Conservation (phyloP, 2,113 vertebrate species). For the Porphyrio hochstetteri region DNA sequence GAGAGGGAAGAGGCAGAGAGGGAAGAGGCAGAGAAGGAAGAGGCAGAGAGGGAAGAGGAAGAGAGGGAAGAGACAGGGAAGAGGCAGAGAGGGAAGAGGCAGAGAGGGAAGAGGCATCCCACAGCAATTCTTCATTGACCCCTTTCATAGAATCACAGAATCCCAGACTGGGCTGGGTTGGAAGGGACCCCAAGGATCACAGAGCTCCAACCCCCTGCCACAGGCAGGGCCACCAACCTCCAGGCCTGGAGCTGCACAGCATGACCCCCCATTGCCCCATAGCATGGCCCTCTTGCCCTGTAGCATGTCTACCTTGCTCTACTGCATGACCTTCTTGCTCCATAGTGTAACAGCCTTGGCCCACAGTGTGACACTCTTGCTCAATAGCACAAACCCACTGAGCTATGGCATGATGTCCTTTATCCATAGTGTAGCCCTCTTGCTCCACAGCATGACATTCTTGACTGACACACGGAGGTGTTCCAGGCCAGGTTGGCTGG, state of each 20-base stretch:
- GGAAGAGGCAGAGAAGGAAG: not conserved
- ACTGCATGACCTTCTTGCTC: not conserved
- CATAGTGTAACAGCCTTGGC: not conserved
- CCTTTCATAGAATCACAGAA: not conserved
- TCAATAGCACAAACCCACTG: rapidly evolving
- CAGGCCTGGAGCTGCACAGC: too few species aligned
- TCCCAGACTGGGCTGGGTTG: too few species aligned
- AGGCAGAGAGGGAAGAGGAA: not conserved
- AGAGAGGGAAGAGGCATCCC: not conserved
- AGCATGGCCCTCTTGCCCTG: not conserved
- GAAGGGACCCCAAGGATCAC: too few species aligned
- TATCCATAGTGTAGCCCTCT: too few species aligned
- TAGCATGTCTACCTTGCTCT: not conserved
- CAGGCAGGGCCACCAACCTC: too few species aligned
- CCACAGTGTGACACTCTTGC: too few species aligned
- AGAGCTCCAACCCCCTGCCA: too few species aligned
- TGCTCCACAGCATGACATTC: not conserved
- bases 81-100: too few species aligned
- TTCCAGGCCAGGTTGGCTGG: too few species aligned
- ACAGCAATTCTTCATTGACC: too few species aligned
- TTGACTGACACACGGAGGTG: not conserved
- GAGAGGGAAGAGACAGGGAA: not conserved
- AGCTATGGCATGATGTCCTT: not conserved
- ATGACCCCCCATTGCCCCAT: not conserved
- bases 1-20: too few species aligned